These are phyloP conservation scores for Centruroides vittatus DNA, from an alignment of 1,140 invertebrate species.

Conservation along the genomic window DNA sequence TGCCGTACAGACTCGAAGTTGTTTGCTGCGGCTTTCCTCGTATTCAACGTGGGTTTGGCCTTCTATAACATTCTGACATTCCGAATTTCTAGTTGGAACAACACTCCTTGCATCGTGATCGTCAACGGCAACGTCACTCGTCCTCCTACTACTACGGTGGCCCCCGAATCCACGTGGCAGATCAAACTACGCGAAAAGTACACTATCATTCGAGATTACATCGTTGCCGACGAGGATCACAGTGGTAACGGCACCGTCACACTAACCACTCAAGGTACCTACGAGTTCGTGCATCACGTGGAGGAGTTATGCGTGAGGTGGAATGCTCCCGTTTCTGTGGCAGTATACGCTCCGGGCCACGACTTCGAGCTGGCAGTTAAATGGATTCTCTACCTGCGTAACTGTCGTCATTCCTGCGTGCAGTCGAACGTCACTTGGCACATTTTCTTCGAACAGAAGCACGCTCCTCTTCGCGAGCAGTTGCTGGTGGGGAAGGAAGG, in stretches of 20 bases:
- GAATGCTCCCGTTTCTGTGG: slow-evolving; percentile 55
- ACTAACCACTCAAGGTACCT: slow-evolving; percentile 71
- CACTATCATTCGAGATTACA: slow-evolving; percentile 37
- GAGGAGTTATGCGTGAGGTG: slow-evolving; percentile 59
- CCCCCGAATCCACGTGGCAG: slow-evolving; percentile 37
- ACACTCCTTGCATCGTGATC: slow-evolving; percentile 15
- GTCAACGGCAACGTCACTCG: slow-evolving; percentile 2
- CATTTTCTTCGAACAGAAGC: slow-evolving; percentile 14
- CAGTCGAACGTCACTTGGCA: slow-evolving; percentile 18
- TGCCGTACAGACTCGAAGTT: slow-evolving; percentile 14
- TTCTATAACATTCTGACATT: slow-evolving; percentile 18
- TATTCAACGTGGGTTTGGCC: slow-evolving; percentile 20
- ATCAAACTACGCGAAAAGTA: slow-evolving; percentile 45
- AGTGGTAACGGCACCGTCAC: slow-evolving; percentile 70
- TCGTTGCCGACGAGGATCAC: slow-evolving; percentile 24
- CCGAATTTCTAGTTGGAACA: slow-evolving; percentile 2
- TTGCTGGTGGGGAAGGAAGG: neutral
- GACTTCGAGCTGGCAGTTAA: slow-evolving; percentile 45
- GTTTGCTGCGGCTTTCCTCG: slow-evolving; percentile 16
- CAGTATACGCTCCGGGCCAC: slow-evolving; percentile 55
- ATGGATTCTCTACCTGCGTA: slow-evolving; percentile 43
- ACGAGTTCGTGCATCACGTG: slow-evolving; percentile 77
- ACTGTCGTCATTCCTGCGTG: slow-evolving; percentile 17
- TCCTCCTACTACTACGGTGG: slow-evolving; percentile 20
- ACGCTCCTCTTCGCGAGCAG: neutral